These are phyloP conservation scores for Adineta ricciae DNA, from an alignment of 2,888 invertebrate species.

Conservation along the genomic window DNA sequence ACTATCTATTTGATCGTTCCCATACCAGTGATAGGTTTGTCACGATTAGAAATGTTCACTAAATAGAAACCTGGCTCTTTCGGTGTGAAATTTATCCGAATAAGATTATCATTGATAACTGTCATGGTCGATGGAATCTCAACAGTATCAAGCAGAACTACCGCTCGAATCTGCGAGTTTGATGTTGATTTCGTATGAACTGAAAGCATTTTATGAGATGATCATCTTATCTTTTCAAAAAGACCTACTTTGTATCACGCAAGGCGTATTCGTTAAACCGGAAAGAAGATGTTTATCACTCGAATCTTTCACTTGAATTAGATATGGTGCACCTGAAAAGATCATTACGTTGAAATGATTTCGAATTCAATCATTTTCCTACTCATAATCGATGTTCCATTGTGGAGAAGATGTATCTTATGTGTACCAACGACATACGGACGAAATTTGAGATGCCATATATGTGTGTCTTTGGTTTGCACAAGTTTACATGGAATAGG, in stretches of 20 bases:
- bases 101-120: background rate
- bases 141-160: background rate
- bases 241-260: background rate
- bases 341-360: too few species aligned
- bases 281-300: background rate
- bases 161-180: background rate
- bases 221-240: background rate
- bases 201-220: background rate
- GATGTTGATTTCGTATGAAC: background rate
- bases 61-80: slow-evolving; percentile 11
- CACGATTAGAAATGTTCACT: background rate
- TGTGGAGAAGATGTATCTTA: background rate
- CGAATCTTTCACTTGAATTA: background rate
- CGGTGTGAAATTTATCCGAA: background rate
- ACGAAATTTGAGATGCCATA: background rate
- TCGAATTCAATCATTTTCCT: background rate
- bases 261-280: background rate
- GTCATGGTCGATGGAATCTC: background rate
- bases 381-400: background rate
- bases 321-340: background rate
- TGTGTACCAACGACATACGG: background rate
- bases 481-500: background rate
- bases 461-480: background rate
- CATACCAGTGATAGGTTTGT: background rate
- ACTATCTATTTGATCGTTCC: background rate